Conservation (phyloP, 2,888 invertebrate genomes). For the Argynnis bischoffii region DNA sequence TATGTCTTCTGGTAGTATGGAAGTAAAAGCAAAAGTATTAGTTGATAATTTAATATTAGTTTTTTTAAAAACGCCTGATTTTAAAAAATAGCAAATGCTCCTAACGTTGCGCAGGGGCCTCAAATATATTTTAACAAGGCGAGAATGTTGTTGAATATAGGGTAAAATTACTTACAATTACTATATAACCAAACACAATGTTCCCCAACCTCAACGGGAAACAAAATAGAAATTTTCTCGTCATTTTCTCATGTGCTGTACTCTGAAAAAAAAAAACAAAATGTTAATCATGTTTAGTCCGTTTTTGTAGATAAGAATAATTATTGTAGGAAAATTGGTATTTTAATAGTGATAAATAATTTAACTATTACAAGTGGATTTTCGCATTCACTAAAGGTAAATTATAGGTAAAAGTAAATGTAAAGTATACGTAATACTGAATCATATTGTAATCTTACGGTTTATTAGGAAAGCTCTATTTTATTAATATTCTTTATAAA, state of each 20-base stretch:
- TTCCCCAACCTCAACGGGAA: constrained; percentile 74
- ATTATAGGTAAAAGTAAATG: no score
- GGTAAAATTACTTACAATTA: constrained; percentile 65
- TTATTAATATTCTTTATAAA: constrained; percentile 11
- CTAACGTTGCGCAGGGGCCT: neutral
- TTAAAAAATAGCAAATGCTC: constrained; percentile 2
- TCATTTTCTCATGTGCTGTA: constrained; percentile 55
- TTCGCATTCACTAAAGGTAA: no score
- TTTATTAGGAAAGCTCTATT: neutral
- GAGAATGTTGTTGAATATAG: constrained; percentile 11
- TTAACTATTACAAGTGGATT: no score
- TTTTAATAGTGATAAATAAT: no score
- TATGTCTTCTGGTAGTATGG: no score
- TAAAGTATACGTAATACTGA: no score
- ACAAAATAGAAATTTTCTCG: constrained; percentile 75
- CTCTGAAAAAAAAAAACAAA: constrained; percentile 54
- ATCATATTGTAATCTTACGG: no score
- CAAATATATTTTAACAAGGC: neutral
- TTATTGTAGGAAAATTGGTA: no score
- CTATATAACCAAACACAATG: constrained; percentile 72
- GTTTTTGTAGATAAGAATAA: neutral
- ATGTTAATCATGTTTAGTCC: neutral
- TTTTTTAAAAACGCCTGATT: neutral
- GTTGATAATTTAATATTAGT: neutral
- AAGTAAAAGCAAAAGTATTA: no score